These are phyloP conservation scores for Catamblyrhynchus diadema DNA, from an alignment of 2,797 vertebrate species.

Conservation along the genomic window DNA sequence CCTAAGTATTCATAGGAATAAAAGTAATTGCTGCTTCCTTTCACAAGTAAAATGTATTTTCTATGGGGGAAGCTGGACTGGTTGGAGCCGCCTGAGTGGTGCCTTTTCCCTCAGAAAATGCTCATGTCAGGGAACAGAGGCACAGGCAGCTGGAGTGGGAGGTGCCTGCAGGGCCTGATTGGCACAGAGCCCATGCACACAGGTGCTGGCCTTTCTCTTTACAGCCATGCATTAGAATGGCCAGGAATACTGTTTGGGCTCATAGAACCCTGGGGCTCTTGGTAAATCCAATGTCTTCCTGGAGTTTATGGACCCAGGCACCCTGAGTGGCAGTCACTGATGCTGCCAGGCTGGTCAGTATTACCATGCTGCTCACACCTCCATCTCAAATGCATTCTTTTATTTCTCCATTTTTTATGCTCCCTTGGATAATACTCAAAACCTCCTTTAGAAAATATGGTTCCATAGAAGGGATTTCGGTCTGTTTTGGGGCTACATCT, in stretches of 20 bases:
- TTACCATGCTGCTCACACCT: neutral
- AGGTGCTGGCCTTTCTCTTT: neutral
- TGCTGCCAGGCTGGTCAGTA: neutral
- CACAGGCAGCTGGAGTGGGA: neutral
- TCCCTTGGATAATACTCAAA: neutral
- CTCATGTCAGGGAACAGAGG: neutral
- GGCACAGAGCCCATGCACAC: neutral
- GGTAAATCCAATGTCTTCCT: neutral
- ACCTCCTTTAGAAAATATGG: neutral
- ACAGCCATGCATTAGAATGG: neutral
- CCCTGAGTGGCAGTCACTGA: neutral
- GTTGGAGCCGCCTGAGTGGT: neutral
- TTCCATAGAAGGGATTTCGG: neutral
- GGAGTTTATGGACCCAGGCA: neutral
- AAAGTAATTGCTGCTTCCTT: neutral
- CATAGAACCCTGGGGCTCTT: neutral
- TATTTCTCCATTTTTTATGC: neutral
- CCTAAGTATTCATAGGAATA: neutral
- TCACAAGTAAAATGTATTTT: neutral
- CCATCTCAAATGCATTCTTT: neutral
- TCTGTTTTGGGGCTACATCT: neutral
- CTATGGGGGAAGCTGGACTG: neutral
- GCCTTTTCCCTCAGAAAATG: neutral
- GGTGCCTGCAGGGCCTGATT: neutral
- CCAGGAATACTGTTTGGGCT: neutral